phyloP scores from a whole-genome alignment of 2,888 invertebrate genomes.

The Tryphoninae sp. region DNA sequence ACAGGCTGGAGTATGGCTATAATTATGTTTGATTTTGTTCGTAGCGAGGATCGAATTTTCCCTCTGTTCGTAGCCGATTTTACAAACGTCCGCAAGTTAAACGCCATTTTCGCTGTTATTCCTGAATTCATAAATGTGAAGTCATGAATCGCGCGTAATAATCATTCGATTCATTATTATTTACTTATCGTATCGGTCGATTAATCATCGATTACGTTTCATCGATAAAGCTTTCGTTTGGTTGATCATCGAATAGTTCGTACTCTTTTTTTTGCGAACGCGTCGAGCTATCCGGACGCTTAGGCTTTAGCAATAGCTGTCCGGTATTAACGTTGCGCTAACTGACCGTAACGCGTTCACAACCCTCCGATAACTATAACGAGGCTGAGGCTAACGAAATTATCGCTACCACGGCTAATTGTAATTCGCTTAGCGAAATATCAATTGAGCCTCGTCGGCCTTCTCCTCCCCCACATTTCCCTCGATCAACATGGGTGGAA shows the following conservation, averaged over 20 bases:
- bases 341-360: slow-evolving; percentile 12
- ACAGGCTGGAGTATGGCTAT: slow-evolving; percentile 13
- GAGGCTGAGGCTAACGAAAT: slow-evolving; percentile 48
- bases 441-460: slow-evolving; percentile 57
- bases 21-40: slow-evolving; percentile 30
- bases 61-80: too few species aligned
- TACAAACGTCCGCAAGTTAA: too few species aligned
- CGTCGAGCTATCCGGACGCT: not conserved
- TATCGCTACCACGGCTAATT: slow-evolving; percentile 59
- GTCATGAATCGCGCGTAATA: not conserved
- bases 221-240: too few species aligned
- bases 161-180: not conserved
- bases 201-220: too few species aligned
- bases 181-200: too few species aligned
- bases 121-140: too few species aligned
- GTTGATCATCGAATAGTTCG: too few species aligned
- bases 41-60: not conserved
- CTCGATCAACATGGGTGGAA: slow-evolving; percentile 52
- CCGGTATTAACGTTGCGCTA: not conserved
- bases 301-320: slow-evolving; percentile 12
- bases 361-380: slow-evolving; percentile 13
- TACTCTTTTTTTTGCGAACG: too few species aligned
- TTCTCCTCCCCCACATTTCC: not conserved
- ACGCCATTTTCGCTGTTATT: too few species aligned
- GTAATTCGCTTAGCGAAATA: slow-evolving; percentile 60